Evolutionary conservation across 2,113 vertebrate species (phyloP).

Genomic region (Cygnus buccinator): DNA sequence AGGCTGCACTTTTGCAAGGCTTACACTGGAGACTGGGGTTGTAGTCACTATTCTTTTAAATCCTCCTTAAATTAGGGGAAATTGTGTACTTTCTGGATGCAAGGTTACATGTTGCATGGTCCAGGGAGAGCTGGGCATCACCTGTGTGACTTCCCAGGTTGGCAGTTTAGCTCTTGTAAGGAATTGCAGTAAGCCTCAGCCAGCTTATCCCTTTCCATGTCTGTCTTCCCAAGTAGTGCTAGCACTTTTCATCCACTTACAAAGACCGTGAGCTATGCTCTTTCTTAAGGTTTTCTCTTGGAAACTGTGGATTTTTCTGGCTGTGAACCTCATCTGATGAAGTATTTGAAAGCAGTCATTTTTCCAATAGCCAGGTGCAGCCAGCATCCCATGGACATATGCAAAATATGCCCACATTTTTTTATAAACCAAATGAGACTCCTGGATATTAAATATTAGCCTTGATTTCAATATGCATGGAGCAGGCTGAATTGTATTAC

Average conservation of each 20-base stretch:
- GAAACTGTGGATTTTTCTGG: background rate
- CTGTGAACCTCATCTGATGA: background rate
- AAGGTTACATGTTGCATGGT: rapidly evolving
- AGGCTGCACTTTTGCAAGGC: rapidly evolving
- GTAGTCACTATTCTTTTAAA: background rate
- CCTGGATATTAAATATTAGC: background rate
- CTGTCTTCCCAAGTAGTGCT: background rate
- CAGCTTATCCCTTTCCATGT: background rate
- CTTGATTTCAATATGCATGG: background rate
- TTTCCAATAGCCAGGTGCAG: background rate
- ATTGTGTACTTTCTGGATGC: background rate
- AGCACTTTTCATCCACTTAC: background rate
- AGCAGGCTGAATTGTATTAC: background rate
- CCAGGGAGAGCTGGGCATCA: background rate
- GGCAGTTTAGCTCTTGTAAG: background rate
- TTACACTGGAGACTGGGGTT: background rate
- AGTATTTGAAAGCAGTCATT: background rate
- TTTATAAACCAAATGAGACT: background rate
- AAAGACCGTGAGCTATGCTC: background rate
- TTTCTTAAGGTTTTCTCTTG: background rate
- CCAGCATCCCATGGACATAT: background rate
- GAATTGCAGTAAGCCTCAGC: background rate
- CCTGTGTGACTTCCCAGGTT: background rate
- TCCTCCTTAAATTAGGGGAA: background rate
- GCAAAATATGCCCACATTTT: rapidly evolving